Evolutionary conservation across 2,888 invertebrate species (phyloP), one percentile per base, ranked within the genome.

Genomic region (Unio pictorum): DNA sequence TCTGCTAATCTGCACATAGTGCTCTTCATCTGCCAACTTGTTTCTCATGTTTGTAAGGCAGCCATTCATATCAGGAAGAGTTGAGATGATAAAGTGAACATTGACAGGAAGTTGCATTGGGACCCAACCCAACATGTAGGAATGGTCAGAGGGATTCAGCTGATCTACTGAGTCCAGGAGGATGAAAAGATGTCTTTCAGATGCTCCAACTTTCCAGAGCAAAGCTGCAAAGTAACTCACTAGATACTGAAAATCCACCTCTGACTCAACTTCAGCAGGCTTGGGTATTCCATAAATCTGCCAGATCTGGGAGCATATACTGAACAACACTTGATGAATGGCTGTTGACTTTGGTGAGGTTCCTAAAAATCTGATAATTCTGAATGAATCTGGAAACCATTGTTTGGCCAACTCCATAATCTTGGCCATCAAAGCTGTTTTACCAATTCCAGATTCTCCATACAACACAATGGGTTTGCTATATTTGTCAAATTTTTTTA

Each of bases 161-260:
- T 86, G 85, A 62, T 87, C 87, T 3, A 86, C 75, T 5, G 86
- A 83, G 67, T 87, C 87, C 6, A 87, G 67, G 18, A 86, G 45
- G n/a, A 87, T 82, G 26, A 84, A 64, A 7, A 87, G 78, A n/a
- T 84, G 82, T 56, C 70, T 71, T 5, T 69, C 55, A 8, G 59
- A 26, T 4, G 82, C 74, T 56, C 83, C 73, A 45, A 86, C 79
- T 45, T 73, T 77, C 79, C 80, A 79, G 18, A 87, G 74, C 15
- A 87, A 64, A 2, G 86, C 74, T 7, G 71, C 66, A 66, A 87
- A 81, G 66, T 84, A 84, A 55, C 74, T 66, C 7, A 76, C 61
- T 2, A 87, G 76, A 66, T 78, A 83, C 57, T 79, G 75, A 65
- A 81, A 82, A 67, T 87, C 84, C 17, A 73, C 62, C 1, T 70